phyloP scores from a whole-genome alignment of 2,797 vertebrate genomes.

The Tinamus major region DNA sequence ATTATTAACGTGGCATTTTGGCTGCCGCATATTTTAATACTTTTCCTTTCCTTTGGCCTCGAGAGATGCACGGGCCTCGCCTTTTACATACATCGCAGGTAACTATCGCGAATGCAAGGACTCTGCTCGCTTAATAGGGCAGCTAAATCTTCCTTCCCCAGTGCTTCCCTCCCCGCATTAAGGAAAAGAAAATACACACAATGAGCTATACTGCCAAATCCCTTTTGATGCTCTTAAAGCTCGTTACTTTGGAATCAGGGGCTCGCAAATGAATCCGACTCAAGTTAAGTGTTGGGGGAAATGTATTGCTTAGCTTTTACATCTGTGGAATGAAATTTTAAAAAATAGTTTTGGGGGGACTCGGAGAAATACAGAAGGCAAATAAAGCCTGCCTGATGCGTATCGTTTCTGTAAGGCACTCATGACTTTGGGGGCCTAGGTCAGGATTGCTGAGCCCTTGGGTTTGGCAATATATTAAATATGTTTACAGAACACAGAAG shows the following conservation, averaged over 20 bases:
- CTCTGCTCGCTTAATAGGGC: fast-evolving
- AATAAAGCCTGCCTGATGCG: neutral
- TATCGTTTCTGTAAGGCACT: fast-evolving
- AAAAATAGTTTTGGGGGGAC: neutral
- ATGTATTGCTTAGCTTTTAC: neutral
- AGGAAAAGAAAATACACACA: neutral
- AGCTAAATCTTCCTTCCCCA: neutral
- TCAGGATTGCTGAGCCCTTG: neutral
- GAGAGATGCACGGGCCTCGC: neutral
- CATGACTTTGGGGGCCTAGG: neutral
- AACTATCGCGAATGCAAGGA: neutral
- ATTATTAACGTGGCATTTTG: neutral
- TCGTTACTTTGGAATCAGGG: neutral
- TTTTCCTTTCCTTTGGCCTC: neutral
- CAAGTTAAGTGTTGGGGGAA: neutral
- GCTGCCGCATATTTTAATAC: neutral
- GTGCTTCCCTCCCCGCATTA: neutral
- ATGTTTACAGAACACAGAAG: conserved; percentile 43
- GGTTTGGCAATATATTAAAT: neutral
- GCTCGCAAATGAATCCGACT: neutral
- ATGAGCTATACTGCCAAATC: neutral
- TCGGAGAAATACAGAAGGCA: neutral
- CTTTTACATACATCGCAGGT: neutral
- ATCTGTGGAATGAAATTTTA: neutral
- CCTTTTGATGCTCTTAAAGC: neutral